Evolutionary conservation across 2,888 invertebrate genomes (phyloP).

Genomic region (Ophraella communa): DNA sequence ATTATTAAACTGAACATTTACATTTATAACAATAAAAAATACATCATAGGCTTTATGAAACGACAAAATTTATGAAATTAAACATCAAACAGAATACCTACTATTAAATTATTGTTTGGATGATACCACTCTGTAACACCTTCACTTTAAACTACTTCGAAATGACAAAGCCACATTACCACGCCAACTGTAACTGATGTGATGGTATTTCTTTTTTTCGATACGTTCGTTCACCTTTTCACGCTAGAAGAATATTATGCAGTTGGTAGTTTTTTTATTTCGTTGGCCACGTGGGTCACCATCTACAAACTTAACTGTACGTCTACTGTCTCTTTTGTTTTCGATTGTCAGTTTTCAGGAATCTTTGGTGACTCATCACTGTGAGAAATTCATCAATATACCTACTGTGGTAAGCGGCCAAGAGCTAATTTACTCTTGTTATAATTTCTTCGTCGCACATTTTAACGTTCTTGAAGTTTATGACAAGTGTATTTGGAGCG

Average conservation of each 20-base stretch:
- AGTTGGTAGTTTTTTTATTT: conserved; percentile 4
- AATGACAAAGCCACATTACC: conserved; percentile 20
- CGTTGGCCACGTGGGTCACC: conserved; percentile 7
- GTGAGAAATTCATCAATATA: neutral
- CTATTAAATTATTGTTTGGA: too few species aligned
- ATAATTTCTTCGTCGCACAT: too few species aligned
- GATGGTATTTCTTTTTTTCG: conserved; percentile 18
- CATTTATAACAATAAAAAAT: too few species aligned
- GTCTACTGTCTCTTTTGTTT: neutral
- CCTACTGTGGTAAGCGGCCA: neutral
- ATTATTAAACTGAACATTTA: too few species aligned
- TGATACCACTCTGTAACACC: conserved; percentile 1
- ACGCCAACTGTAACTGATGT: conserved; percentile 25
- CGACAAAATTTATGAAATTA: too few species aligned
- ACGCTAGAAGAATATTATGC: conserved; percentile 22
- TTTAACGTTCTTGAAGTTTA: too few species aligned
- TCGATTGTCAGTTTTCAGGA: neutral
- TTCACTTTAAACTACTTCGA: conserved; percentile 11
- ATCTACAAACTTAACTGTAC: neutral
- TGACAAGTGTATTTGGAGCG: too few species aligned
- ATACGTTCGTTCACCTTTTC: conserved; percentile 26
- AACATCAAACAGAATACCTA: too few species aligned
- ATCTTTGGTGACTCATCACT: neutral
- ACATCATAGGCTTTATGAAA: too few species aligned
- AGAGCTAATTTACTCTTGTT: too few species aligned